Conservation (phyloP, 2,888 invertebrate genomes). For the Crepidodera aurea region DNA sequence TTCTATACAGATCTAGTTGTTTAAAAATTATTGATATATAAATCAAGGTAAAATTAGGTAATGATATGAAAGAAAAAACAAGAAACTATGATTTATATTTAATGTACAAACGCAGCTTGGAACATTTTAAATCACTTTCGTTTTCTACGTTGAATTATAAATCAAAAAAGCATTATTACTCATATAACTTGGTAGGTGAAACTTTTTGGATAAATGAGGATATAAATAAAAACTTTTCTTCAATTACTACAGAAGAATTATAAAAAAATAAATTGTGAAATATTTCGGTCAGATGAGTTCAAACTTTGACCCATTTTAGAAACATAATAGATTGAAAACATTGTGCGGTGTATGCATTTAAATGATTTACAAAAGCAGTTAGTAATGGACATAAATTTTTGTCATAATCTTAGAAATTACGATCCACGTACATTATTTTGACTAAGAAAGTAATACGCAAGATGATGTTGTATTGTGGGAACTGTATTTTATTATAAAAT, state of each 20-base stretch:
- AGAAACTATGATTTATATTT: too few relatives aligned
- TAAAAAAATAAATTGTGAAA: background rate
- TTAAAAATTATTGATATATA: too few relatives aligned
- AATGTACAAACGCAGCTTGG: too few relatives aligned
- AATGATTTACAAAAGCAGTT: slow-evolving; percentile 15
- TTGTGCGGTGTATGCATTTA: background rate
- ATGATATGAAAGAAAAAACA: too few relatives aligned
- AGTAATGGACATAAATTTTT: slow-evolving; percentile 19
- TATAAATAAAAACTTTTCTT: background rate
- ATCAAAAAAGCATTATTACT: too few relatives aligned
- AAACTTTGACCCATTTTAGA: background rate
- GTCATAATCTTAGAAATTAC: slow-evolving; percentile 22
- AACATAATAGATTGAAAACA: background rate
- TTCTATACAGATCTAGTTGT: too few relatives aligned
- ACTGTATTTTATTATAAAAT: background rate
- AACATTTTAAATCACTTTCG: too few relatives aligned
- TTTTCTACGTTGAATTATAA: too few relatives aligned
- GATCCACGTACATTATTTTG: slow-evolving; percentile 34
- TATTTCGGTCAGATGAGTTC: background rate
- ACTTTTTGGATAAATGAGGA: background rate
- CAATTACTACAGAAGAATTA: background rate
- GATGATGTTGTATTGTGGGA: background rate
- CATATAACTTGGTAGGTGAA: too few relatives aligned
- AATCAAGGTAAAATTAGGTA: too few relatives aligned
- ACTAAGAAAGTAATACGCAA: slow-evolving; percentile 32